A percentile compares a stretch with the other conserved stretches of the same genome.
Evolutionary conservation across 2,888 invertebrate genomes (phyloP).

Genomic region (Xestia c-nigrum): DNA sequence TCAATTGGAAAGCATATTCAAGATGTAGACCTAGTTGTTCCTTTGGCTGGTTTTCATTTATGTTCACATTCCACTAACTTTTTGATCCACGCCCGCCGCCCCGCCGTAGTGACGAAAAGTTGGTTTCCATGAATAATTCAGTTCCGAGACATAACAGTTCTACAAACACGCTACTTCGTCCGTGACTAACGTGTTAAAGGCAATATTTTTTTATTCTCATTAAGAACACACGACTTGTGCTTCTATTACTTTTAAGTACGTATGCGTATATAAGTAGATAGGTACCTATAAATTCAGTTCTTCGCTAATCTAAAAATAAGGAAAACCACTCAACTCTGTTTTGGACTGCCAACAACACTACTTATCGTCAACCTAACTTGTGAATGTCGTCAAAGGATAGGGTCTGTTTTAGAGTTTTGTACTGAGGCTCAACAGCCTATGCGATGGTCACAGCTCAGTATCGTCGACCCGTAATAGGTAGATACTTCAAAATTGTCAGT

Average conservation of each 20-base stretch:
- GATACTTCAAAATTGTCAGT: neutral
- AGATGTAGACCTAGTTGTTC: slow-evolving; percentile 49
- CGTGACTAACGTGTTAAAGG: slow-evolving; percentile 46
- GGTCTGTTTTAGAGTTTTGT: neutral
- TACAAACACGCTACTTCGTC: slow-evolving; percentile 46
- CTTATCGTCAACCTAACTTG: neutral
- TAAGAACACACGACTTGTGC: slow-evolving; percentile 24
- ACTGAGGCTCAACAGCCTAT: neutral
- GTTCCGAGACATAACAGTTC: slow-evolving; percentile 34
- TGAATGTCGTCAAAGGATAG: neutral
- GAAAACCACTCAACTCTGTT: neutral
- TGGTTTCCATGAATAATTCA: slow-evolving; percentile 50
- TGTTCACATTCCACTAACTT: slow-evolving; percentile 38
- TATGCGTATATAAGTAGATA: neutral
- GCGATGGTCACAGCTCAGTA: neutral
- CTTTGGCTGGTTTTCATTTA: slow-evolving; percentile 34
- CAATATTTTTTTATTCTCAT: slow-evolving; percentile 40
- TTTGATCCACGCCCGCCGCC: slow-evolving; percentile 14
- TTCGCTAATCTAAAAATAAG: neutral
- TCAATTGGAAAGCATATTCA: slow-evolving; percentile 36
- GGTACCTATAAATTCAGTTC: neutral
- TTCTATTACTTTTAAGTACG: slow-evolving; percentile 6
- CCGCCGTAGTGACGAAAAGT: slow-evolving; percentile 25
- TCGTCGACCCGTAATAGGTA: neutral
- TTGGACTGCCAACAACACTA: neutral